These are phyloP conservation scores for Nylanderia fulva DNA, from an alignment of 1,140 invertebrate species.

Conservation along the genomic window DNA sequence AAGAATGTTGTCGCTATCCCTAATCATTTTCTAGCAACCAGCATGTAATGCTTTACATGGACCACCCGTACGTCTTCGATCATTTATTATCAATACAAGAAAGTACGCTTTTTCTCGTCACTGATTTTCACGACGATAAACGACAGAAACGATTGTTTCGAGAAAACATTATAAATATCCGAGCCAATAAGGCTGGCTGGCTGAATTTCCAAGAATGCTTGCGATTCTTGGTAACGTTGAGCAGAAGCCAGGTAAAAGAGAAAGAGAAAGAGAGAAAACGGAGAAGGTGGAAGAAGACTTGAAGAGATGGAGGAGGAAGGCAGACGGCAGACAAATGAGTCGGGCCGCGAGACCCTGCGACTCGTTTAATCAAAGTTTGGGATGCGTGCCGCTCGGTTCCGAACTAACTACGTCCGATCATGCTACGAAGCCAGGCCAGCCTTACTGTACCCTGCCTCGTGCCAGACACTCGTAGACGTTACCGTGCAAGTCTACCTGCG, in stretches of 20 bases:
- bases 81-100: not conserved
- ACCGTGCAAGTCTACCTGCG: conserved; percentile 31
- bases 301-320: conserved; percentile 59
- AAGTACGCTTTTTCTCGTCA: conserved; percentile 6
- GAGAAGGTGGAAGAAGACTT: conserved; percentile 24
- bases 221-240: conserved; percentile 69
- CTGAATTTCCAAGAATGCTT: conserved; percentile 69
- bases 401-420: conserved; percentile 82
- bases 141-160: conserved; percentile 1
- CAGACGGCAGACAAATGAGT: conserved; percentile 82
- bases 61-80: not conserved
- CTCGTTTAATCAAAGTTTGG: conserved; percentile 84
- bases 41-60: not conserved
- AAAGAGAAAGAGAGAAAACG: conserved; percentile 2
- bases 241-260: conserved; percentile 50
- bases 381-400: conserved; percentile 80
- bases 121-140: conserved; percentile 18
- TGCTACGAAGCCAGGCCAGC: conserved; percentile 76
- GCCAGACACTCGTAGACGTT: conserved; percentile 43
- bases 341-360: conserved; percentile 80
- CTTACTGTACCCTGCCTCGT: conserved; percentile 46
- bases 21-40: not conserved
- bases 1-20: not conserved
- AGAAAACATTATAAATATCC: conserved; percentile 43
- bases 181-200: not conserved